Evolutionary conservation across 2,888 invertebrate genomes (phyloP).

Genomic region (Aphidoletes aphidimyza): DNA sequence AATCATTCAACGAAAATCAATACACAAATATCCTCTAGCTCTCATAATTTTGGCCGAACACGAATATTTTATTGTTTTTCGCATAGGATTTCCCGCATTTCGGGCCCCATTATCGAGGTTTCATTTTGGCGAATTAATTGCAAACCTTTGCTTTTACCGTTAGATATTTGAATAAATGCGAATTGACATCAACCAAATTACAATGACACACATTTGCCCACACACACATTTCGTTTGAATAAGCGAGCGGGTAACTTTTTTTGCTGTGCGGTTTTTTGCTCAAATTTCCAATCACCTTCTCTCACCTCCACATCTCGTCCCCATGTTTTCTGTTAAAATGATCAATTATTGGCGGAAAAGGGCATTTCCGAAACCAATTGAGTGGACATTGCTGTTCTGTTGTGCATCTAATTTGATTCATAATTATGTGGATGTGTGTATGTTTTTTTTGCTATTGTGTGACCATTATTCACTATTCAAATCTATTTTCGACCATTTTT

Average conservation of each 20-base stretch:
- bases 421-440: too few species aligned
- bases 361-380: neutral
- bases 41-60: too few species aligned
- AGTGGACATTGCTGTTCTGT: neutral
- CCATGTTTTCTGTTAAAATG: neutral
- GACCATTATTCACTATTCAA: neutral
- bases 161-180: conserved; percentile 30
- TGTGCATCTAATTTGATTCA: conserved; percentile 26
- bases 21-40: neutral
- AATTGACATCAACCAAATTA: conserved; percentile 40
- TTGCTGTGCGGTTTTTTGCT: too few species aligned
- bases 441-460: too few species aligned
- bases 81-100: neutral
- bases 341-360: conserved; percentile 4
- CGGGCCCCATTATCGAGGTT: neutral
- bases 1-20: conserved; percentile 34
- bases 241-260: too few species aligned
- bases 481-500: neutral
- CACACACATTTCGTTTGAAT: too few species aligned
- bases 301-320: neutral
- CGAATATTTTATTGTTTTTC: neutral
- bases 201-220: conserved; percentile 5
- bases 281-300: too few species aligned
- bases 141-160: neutral
- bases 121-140: conserved; percentile 22